Conservation (phyloP, 2,113 vertebrate species). For the Pongo abelii region DNA sequence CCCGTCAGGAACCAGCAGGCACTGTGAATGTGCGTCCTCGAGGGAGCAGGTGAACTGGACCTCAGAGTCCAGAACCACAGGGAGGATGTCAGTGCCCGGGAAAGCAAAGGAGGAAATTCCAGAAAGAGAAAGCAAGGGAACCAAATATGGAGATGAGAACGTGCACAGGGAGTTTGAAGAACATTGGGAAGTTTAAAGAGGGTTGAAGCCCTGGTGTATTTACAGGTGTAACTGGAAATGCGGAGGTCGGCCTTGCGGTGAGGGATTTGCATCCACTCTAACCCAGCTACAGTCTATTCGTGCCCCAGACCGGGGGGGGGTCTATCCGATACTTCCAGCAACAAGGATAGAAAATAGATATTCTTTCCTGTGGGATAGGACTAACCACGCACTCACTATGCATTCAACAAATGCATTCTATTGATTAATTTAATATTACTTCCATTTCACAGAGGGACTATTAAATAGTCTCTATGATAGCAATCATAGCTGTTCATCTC, state of each 20-base stretch:
- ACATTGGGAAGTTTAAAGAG: background rate
- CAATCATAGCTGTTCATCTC: slow-evolving; percentile 52
- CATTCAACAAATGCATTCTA: background rate
- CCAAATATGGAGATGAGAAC: background rate
- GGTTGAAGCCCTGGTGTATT: fast-evolving
- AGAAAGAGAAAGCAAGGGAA: background rate
- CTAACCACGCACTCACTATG: background rate
- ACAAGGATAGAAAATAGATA: background rate
- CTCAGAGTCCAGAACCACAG: fast-evolving
- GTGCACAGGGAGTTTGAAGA: background rate
- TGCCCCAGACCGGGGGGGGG: fast-evolving
- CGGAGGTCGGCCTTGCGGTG: fast-evolving
- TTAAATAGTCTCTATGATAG: slow-evolving; percentile 11
- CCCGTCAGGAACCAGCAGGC: too few species aligned
- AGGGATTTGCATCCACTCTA: background rate
- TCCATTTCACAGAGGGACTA: slow-evolving; percentile 17
- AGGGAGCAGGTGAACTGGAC: background rate
- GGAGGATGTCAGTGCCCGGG: background rate
- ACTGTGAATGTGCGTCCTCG: fast-evolving
- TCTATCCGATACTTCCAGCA: background rate
- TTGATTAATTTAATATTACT: slow-evolving; percentile 16
- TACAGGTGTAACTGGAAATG: background rate
- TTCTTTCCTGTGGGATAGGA: background rate
- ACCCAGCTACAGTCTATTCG: too few species aligned
- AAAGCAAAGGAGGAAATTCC: background rate